Evolutionary conservation across 2,797 vertebrate genomes (phyloP).

Genomic region (Phaenicophaeus curvirostris): DNA sequence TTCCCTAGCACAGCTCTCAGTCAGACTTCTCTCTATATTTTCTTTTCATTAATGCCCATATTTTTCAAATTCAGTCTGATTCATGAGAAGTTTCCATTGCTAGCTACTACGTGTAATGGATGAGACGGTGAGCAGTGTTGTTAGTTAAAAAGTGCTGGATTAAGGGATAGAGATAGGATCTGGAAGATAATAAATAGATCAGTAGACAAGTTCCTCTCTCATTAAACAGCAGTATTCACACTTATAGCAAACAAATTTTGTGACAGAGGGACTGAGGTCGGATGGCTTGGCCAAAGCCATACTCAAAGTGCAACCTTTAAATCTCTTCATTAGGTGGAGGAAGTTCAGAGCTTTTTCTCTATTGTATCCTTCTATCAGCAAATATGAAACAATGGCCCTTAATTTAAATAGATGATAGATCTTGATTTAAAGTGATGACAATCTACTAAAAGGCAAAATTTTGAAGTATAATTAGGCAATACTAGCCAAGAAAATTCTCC

Average conservation of each 20-base stretch:
- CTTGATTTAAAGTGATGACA: background rate
- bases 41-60: constrained; percentile 27
- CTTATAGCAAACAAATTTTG: background rate
- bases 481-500: background rate
- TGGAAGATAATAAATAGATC: constrained; percentile 12
- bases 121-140: constrained; percentile 7
- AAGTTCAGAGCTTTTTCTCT: background rate
- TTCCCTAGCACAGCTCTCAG: constrained; percentile 19
- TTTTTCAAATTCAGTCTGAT: constrained; percentile 48
- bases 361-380: background rate
- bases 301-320: background rate
- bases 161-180: background rate
- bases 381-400: background rate
- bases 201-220: background rate
- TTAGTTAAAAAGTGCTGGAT: constrained; percentile 48
- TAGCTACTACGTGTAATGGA: constrained; percentile 24
- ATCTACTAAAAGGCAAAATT: background rate
- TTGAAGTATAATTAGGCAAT: background rate
- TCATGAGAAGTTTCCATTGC: constrained; percentile 16
- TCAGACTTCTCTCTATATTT: constrained; percentile 40
- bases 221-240: constrained; percentile 2
- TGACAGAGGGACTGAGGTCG: background rate
- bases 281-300: background rate
- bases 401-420: background rate
- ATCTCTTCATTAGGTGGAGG: background rate